A percentile compares a stretch with the other conserved stretches of the same genome.
phyloP scores from a whole-genome alignment of 1,140 invertebrate genomes.

The Diprion similis region DNA sequence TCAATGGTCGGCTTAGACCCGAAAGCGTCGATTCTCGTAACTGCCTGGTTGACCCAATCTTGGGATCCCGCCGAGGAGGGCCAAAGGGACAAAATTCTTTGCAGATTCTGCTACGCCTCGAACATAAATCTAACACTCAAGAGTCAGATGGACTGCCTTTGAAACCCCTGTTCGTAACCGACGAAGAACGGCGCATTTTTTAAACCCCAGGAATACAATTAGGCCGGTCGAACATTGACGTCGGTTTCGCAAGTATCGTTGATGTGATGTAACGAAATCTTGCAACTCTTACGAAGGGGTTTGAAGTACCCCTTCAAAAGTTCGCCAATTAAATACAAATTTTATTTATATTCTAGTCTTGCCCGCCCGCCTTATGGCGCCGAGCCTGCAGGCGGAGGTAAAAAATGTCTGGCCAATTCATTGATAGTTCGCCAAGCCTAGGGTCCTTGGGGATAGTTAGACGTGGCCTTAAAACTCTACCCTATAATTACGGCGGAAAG shows the following conservation, averaged over 20 bases:
- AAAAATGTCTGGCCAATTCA: slow-evolving; percentile 21
- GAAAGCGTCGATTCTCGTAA: slow-evolving; percentile 33
- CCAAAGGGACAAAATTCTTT: slow-evolving; percentile 33
- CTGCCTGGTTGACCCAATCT: slow-evolving; percentile 39
- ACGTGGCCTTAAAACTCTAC: slow-evolving; percentile 20
- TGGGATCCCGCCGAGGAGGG: slow-evolving; percentile 30
- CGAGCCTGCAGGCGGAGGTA: background rate
- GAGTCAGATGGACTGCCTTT: slow-evolving; percentile 27
- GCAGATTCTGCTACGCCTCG: slow-evolving; percentile 37
- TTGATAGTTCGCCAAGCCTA: slow-evolving; percentile 20
- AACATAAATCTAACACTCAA: slow-evolving; percentile 43
- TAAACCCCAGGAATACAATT: slow-evolving; percentile 5
- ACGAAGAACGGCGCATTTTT: slow-evolving; percentile 11
- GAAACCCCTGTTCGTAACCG: slow-evolving; percentile 18
- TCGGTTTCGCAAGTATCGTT: background rate
- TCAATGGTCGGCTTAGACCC: slow-evolving; percentile 14
- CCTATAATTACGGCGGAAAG: slow-evolving; percentile 40
- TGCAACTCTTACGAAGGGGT: background rate
- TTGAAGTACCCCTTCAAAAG: too few species aligned
- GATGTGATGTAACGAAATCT: background rate
- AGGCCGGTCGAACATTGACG: slow-evolving; percentile 28
- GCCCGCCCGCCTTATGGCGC: slow-evolving; percentile 18
- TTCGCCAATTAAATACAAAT: too few species aligned
- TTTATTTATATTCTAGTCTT: background rate
- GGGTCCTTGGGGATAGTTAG: slow-evolving; percentile 17